Evolutionary conservation across 1,140 invertebrate genomes (phyloP).

Genomic region (Maniola jurtina): DNA sequence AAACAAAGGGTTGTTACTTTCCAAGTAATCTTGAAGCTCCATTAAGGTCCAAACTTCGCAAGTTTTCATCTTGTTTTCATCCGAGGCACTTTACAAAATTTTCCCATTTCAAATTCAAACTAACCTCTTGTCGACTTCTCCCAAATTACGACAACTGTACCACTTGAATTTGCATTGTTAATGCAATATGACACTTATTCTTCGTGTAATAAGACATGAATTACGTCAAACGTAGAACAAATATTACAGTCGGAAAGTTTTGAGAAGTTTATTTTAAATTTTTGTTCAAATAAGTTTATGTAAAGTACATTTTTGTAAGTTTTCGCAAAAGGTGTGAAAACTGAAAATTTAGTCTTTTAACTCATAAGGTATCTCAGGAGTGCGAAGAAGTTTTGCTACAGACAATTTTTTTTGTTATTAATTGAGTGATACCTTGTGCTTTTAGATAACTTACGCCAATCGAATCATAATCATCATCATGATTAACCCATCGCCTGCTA

Average conservation of each 20-base stretch:
- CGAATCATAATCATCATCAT: too few relatives aligned
- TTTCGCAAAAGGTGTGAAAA: too few relatives aligned
- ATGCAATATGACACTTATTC: conserved; percentile 12
- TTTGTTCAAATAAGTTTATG: neutral
- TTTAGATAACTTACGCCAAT: too few relatives aligned
- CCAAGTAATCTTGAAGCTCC: neutral
- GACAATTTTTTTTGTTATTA: too few relatives aligned
- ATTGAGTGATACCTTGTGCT: too few relatives aligned
- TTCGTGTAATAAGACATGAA: neutral
- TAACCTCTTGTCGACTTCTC: conserved; percentile 3
- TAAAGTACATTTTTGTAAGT: too few relatives aligned
- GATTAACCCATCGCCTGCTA: too few relatives aligned
- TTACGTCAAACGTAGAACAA: neutral
- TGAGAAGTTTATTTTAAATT: neutral
- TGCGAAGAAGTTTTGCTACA: too few relatives aligned
- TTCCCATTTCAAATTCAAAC: neutral
- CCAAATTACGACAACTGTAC: conserved; percentile 6
- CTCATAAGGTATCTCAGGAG: too few relatives aligned
- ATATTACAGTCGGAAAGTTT: neutral
- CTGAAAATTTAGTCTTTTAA: too few relatives aligned
- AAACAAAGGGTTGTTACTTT: too few relatives aligned
- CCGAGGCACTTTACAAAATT: conserved; percentile 2
- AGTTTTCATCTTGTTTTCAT: conserved; percentile 1
- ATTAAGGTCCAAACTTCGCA: neutral
- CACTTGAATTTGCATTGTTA: neutral